Conservation (phyloP, 2,797 vertebrate species). For the Brachyrhaphis roseni region DNA sequence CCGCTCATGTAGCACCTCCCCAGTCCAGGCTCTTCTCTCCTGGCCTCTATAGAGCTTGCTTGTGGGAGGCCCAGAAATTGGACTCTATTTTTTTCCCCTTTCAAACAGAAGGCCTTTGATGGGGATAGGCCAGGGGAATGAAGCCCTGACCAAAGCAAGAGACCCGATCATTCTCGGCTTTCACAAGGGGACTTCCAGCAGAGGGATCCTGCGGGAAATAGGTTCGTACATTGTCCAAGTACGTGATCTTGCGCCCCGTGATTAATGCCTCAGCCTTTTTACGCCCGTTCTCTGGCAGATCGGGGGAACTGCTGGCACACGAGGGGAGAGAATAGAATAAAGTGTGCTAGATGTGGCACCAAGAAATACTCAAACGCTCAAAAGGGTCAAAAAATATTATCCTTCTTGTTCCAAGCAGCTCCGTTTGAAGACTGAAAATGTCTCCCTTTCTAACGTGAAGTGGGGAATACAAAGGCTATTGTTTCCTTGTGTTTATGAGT, state of each 20-base stretch:
- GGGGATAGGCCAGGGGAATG: slow-evolving; percentile 54
- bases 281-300: slow-evolving; percentile 9
- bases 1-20: slow-evolving; percentile 70
- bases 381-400: slow-evolving; percentile 13
- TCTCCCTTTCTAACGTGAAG: slow-evolving; percentile 16
- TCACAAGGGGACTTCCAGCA: slow-evolving; percentile 72
- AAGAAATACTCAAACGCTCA: slow-evolving; percentile 11
- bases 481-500: slow-evolving; percentile 44
- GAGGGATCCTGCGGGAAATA: slow-evolving; percentile 49
- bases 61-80: slow-evolving; percentile 67
- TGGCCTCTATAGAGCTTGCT: slow-evolving; percentile 45
- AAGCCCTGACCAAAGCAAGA: slow-evolving; percentile 55
- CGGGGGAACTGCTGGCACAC: slow-evolving; percentile 28
- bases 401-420: slow-evolving; percentile 13
- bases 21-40: slow-evolving; percentile 38
- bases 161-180: slow-evolving; percentile 65
- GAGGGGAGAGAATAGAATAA: slow-evolving; percentile 4
- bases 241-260: slow-evolving; percentile 34
- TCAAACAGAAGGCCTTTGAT: slow-evolving; percentile 74
- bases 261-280: slow-evolving; percentile 16
- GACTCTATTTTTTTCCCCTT: slow-evolving; percentile 46
- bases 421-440: slow-evolving; percentile 14
- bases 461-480: slow-evolving; percentile 54
- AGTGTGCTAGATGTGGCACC: slow-evolving; percentile 21
- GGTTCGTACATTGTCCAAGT: slow-evolving; percentile 53